A percentile compares a stretch with the other conserved stretches of the same genome.
phyloP scores from a whole-genome alignment of 1,140 invertebrate species.

The Dendroctonus ponderosae region DNA sequence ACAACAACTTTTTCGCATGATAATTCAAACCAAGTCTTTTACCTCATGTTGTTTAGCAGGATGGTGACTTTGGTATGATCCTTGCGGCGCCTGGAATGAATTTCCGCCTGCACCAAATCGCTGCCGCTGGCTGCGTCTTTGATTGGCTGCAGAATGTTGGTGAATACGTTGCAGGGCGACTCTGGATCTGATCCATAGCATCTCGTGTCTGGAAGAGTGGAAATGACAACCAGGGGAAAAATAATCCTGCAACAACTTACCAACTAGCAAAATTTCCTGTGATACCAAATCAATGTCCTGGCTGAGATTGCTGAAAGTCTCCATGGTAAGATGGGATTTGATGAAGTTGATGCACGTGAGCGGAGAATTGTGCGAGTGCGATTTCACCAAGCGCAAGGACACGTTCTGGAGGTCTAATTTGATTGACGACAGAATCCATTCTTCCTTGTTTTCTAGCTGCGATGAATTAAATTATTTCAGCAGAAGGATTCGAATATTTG shows the following conservation, averaged over 20 bases:
- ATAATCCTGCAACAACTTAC: slow-evolving; percentile 59
- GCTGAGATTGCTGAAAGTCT: slow-evolving; percentile 81
- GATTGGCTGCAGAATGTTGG: slow-evolving; percentile 82
- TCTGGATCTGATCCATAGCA: slow-evolving; percentile 64
- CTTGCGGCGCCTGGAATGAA: slow-evolving; percentile 72
- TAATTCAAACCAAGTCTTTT: not conserved
- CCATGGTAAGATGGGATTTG: slow-evolving; percentile 80
- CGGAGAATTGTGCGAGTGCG: slow-evolving; percentile 57
- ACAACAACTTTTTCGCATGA: not conserved
- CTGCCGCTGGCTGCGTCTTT: slow-evolving; percentile 50
- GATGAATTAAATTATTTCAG: slow-evolving; percentile 17
- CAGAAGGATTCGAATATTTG: not conserved
- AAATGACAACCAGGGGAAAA: not conserved
- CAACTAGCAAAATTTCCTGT: slow-evolving; percentile 84
- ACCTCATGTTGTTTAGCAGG: slow-evolving; percentile 87
- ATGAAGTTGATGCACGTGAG: slow-evolving; percentile 91
- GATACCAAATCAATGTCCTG: slow-evolving; percentile 93
- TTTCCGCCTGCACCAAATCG: slow-evolving; percentile 76
- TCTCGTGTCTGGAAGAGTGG: slow-evolving; percentile 18
- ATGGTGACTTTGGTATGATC: slow-evolving; percentile 84
- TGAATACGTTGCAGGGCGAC: slow-evolving; percentile 79
- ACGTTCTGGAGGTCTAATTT: slow-evolving; percentile 87
- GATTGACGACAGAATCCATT: slow-evolving; percentile 77
- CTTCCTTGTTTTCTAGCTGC: slow-evolving; percentile 45
- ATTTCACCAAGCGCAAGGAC: slow-evolving; percentile 67